These are phyloP conservation scores for Leucoma salicis DNA, from an alignment of 2,888 invertebrate species.

Conservation along the genomic window DNA sequence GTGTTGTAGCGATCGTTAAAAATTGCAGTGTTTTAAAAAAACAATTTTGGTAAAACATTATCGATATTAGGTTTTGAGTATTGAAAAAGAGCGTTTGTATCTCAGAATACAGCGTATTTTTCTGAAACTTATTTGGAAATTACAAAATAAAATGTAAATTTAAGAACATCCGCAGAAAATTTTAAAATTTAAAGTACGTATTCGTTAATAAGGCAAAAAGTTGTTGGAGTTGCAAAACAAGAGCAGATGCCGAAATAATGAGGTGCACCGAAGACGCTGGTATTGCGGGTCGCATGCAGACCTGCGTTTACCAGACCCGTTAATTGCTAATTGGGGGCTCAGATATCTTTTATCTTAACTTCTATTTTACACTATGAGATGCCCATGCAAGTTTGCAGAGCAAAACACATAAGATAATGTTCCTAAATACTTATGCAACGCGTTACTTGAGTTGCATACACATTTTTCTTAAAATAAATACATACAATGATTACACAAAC, in stretches of 20 bases:
- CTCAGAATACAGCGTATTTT: too few species aligned
- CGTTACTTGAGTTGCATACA: conserved; percentile 9
- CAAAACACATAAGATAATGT: too few species aligned
- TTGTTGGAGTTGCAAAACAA: conserved; percentile 48
- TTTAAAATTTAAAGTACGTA: conserved; percentile 29
- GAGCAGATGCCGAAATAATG: conserved; percentile 73
- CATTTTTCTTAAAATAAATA: conserved; percentile 18
- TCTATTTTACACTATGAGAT: too few species aligned
- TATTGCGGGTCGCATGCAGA: conserved; percentile 37
- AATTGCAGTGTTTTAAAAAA: too few species aligned
- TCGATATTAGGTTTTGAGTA: too few species aligned
- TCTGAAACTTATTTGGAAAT: too few species aligned
- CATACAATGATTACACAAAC: conserved; percentile 24
- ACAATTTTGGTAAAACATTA: too few species aligned
- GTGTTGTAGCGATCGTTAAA: too few species aligned
- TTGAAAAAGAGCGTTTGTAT: too few species aligned
- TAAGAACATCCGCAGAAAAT: conserved; percentile 25
- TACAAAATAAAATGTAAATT: conserved; percentile 11
- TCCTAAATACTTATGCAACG: too few species aligned
- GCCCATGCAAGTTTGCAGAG: too few species aligned
- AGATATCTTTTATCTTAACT: conserved; percentile 24
- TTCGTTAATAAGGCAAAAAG: conserved; percentile 32
- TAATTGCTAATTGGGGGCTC: conserved; percentile 38
- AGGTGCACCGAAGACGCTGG: conserved; percentile 56
- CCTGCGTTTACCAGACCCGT: conserved; percentile 27